Evolutionary conservation across 2,888 invertebrate genomes (phyloP).

Genomic region (Resseliella maxima): DNA sequence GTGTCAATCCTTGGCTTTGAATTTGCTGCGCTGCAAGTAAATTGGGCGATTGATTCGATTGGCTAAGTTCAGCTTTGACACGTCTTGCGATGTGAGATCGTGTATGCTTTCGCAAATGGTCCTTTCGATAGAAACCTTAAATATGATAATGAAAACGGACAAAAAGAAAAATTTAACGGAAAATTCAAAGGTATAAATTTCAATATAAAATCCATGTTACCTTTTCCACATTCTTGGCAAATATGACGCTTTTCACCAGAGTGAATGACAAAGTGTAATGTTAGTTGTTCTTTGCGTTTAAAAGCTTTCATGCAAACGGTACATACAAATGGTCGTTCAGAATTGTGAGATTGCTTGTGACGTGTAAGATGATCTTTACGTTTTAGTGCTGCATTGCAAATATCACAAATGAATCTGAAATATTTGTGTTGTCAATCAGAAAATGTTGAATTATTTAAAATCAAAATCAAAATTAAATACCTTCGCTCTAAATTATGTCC

Average conservation of each 20-base stretch:
- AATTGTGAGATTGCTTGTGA: conserved; percentile 90
- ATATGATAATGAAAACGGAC: not conserved
- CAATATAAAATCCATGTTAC: not conserved
- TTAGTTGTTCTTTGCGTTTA: conserved; percentile 87
- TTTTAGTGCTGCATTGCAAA: conserved; percentile 88
- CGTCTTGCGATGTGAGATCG: conserved; percentile 86
- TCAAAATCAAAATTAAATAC: not conserved
- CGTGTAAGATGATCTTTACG: conserved; percentile 88
- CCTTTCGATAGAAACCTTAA: conserved; percentile 83
- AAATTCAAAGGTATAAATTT: conserved; percentile 61
- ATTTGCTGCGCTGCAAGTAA: conserved; percentile 60
- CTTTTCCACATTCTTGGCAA: conserved; percentile 69
- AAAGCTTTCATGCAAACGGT: conserved; percentile 88
- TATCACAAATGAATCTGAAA: conserved; percentile 82
- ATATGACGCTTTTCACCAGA: conserved; percentile 88
- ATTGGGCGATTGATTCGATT: conserved; percentile 67
- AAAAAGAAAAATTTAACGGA: not conserved
- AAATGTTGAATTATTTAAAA: not conserved
- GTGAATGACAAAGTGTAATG: conserved; percentile 89
- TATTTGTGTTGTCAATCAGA: not conserved
- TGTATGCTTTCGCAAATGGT: conserved; percentile 86
- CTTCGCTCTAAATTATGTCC: conserved; percentile 84
- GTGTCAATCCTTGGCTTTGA: conserved; percentile 62
- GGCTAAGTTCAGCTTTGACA: conserved; percentile 85
- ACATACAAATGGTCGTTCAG: conserved; percentile 87